These are phyloP conservation scores for Timema cristinae DNA, from an alignment of 2,888 invertebrate species.

Conservation along the genomic window DNA sequence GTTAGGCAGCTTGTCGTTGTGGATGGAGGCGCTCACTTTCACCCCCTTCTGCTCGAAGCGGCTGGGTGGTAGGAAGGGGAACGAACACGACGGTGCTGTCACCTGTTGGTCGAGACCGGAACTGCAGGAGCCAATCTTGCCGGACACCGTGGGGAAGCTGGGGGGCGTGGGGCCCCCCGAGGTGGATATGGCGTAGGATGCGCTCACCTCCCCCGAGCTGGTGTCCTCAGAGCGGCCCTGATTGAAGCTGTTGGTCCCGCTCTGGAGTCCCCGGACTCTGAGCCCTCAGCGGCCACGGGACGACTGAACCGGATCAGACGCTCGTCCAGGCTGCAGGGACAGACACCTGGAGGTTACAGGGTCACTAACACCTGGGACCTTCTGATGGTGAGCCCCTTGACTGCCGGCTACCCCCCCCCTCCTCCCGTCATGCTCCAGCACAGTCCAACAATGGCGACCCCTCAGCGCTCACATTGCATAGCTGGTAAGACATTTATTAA, in stretches of 20 bases:
- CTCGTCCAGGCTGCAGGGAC: slow-evolving; percentile 55
- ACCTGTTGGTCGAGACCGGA: not conserved
- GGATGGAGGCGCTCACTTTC: slow-evolving; percentile 41
- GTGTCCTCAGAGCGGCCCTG: slow-evolving; percentile 37
- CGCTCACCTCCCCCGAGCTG: slow-evolving; percentile 39
- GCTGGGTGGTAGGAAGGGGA: slow-evolving; percentile 29
- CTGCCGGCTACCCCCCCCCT: no score
- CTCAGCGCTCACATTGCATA: no score
- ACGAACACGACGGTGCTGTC: not conserved
- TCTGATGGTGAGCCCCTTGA: no score
- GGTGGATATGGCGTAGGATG: slow-evolving; percentile 12
- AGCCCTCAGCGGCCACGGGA: slow-evolving; percentile 30
- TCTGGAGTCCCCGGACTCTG: slow-evolving; percentile 32
- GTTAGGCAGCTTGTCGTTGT: slow-evolving; percentile 36
- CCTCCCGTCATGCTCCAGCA: no score
- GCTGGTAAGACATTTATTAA: no score
- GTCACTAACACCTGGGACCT: not conserved
- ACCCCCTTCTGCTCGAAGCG: slow-evolving; percentile 28
- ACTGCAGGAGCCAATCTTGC: not conserved
- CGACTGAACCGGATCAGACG: slow-evolving; percentile 50
- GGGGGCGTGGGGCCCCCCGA: slow-evolving; percentile 36
- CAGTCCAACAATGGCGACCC: no score
- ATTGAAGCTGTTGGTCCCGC: slow-evolving; percentile 28
- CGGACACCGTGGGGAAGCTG: slow-evolving; percentile 28
- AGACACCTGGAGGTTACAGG: not conserved